Evolutionary conservation across 1,140 invertebrate species (phyloP).

Genomic region (Popillia japonica): DNA sequence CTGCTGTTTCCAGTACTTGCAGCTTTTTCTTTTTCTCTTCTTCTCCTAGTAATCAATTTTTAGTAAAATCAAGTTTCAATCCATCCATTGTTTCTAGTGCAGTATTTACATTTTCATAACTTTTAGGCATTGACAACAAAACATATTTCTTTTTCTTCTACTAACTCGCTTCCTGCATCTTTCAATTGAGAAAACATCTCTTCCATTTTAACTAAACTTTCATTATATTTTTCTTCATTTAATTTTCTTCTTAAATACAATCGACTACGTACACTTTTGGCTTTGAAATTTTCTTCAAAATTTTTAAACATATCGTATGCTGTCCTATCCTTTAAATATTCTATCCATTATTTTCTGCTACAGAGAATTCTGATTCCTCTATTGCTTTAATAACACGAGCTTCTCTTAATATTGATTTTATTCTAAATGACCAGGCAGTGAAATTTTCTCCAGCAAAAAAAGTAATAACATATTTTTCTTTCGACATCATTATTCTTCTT

Average conservation of each 20-base stretch:
- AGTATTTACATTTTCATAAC: no score
- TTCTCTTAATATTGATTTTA: no score
- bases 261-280: not conserved
- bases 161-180: conserved; percentile 32
- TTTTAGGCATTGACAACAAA: no score
- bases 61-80: conserved; percentile 33
- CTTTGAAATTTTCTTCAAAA: no score
- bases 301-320: no score
- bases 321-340: not conserved
- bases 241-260: conserved; percentile 31
- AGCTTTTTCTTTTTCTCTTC: conserved; percentile 27
- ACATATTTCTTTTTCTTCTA: conserved; percentile 36
- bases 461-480: no score
- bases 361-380: not conserved
- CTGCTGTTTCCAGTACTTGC: no score
- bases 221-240: conserved; percentile 27
- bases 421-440: no score
- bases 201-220: no score
- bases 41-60: conserved; percentile 38
- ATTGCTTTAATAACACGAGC: not conserved
- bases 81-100: conserved; percentile 34
- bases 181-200: conserved; percentile 38
- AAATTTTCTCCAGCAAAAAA: no score
- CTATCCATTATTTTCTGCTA: not conserved
- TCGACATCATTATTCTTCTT: not conserved